phyloP scores from a whole-genome alignment of 2,797 vertebrate genomes.

The Phyllotis vaccarum region DNA sequence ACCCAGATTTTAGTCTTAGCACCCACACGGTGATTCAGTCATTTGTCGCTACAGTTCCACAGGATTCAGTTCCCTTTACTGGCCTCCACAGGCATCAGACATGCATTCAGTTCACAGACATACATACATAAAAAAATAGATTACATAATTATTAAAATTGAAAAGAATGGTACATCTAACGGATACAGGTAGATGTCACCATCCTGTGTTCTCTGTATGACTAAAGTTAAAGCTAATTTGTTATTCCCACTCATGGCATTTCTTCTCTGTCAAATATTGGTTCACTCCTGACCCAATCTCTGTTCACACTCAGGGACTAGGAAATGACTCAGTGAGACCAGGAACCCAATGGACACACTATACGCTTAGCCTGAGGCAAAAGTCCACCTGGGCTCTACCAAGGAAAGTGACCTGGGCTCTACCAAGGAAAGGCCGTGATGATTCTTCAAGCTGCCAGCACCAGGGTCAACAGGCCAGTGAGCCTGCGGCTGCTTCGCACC shows the following conservation, averaged over 20 bases:
- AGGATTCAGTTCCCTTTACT: background rate
- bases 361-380: background rate
- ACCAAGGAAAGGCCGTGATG: background rate
- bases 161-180: slow-evolving; percentile 1
- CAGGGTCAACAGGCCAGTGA: background rate
- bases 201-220: background rate
- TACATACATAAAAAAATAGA: background rate
- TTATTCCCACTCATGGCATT: background rate
- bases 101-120: background rate
- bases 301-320: background rate
- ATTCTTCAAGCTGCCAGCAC: background rate
- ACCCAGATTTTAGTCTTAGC: background rate
- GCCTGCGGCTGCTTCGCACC: background rate
- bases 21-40: background rate
- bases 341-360: background rate
- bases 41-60: background rate
- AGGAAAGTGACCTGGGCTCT: background rate
- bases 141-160: background rate
- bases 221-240: background rate
- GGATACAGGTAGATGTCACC: background rate
- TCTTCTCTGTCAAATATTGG: background rate
- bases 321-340: background rate
- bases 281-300: background rate
- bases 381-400: background rate
- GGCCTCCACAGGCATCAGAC: background rate